Evolutionary conservation across 2,113 vertebrate species (phyloP).

Genomic region (Amphilophus citrinellus): DNA sequence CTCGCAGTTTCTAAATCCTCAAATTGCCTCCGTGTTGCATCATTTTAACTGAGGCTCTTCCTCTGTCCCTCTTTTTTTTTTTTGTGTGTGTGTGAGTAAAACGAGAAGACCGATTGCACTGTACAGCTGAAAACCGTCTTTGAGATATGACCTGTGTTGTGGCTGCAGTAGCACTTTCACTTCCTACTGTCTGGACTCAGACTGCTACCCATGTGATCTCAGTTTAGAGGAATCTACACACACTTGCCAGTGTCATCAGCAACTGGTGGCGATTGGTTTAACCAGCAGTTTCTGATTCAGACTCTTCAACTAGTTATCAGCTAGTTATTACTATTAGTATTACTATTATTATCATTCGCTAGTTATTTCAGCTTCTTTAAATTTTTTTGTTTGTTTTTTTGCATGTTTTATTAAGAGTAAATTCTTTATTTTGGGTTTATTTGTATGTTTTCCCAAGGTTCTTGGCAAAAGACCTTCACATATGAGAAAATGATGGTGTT

Average conservation of each 20-base stretch:
- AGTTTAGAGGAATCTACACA: constrained; percentile 44
- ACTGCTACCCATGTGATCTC: constrained; percentile 62
- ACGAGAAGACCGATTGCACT: constrained; percentile 48
- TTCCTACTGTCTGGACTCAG: constrained; percentile 76
- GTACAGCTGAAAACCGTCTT: constrained; percentile 52
- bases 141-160: constrained; percentile 71
- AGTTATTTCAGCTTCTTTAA: neutral
- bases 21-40: constrained; percentile 35
- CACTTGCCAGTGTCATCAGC: constrained; percentile 32
- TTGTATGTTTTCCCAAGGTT: neutral
- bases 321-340: neutral
- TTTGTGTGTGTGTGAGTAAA: constrained; percentile 32
- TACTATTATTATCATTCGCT: neutral
- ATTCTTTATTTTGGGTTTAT: neutral
- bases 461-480: neutral
- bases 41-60: constrained; percentile 15
- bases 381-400: neutral
- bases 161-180: constrained; percentile 77
- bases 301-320: neutral
- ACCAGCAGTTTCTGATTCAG: neutral
- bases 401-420: neutral
- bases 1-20: constrained; percentile 17
- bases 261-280: constrained; percentile 16
- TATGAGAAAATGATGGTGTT: neutral
- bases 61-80: neutral